phyloP scores from a whole-genome alignment of 2,797 vertebrate genomes.

The Ctenopoma kingsleyae region DNA sequence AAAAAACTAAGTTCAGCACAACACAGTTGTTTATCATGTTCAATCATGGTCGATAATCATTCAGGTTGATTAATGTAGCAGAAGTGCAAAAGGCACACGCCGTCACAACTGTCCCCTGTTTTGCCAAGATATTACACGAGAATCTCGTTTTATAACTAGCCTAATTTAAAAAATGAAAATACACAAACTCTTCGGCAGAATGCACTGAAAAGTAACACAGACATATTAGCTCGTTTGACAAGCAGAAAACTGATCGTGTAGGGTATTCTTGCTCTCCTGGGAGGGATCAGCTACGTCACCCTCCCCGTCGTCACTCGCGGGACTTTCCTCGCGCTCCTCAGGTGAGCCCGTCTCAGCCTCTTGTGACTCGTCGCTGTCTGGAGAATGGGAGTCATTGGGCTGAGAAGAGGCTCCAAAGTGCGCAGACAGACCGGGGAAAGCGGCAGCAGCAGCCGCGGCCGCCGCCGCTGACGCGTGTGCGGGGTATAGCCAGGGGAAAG shows the following conservation, averaged over 20 bases:
- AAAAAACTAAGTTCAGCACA: slow-evolving; percentile 71
- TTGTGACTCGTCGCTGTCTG: slow-evolving; percentile 71
- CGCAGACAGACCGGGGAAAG: slow-evolving; percentile 88
- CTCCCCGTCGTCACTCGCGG: slow-evolving; percentile 70
- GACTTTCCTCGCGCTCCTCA: slow-evolving; percentile 76
- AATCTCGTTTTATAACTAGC: slow-evolving; percentile 62
- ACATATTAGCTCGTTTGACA: slow-evolving; percentile 77
- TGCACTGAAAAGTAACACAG: slow-evolving; percentile 53
- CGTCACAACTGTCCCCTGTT: slow-evolving; percentile 76
- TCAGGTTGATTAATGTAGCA: slow-evolving; percentile 75
- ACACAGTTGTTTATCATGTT: slow-evolving; percentile 67
- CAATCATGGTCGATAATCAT: slow-evolving; percentile 83
- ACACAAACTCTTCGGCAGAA: slow-evolving; percentile 65
- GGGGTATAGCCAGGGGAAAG: slow-evolving; percentile 91
- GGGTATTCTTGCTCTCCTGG: slow-evolving; percentile 61
- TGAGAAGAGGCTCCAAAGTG: slow-evolving; percentile 74
- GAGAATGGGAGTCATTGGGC: slow-evolving; percentile 68
- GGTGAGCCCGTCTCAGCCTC: slow-evolving; percentile 74
- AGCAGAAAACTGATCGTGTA: slow-evolving; percentile 63
- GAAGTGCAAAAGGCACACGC: slow-evolving; percentile 86
- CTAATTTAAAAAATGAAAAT: slow-evolving; percentile 46
- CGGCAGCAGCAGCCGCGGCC: slow-evolving; percentile 72
- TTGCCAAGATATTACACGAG: slow-evolving; percentile 65
- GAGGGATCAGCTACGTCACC: slow-evolving; percentile 64
- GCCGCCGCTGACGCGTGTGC: slow-evolving; percentile 84